These are phyloP conservation scores for Amblyopsis hoosieri DNA, from an alignment of 2,797 vertebrate genomes.

Conservation along the genomic window DNA sequence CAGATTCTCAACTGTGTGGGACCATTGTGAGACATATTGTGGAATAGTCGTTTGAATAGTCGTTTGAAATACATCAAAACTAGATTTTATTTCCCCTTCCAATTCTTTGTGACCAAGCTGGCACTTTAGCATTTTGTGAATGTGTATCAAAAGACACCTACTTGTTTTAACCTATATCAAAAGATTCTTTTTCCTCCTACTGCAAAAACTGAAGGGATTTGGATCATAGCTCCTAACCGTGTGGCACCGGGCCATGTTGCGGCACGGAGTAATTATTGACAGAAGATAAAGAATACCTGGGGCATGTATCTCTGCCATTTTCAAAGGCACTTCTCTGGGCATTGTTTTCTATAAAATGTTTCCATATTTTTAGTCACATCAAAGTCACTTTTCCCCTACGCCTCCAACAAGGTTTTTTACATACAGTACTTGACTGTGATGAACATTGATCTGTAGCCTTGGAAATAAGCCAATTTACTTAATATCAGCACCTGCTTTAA, in stretches of 20 bases:
- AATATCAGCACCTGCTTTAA: constrained; percentile 32
- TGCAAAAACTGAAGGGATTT: constrained; percentile 31
- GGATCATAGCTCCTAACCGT: constrained; percentile 48
- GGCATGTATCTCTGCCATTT: constrained; percentile 17
- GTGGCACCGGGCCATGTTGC: constrained; percentile 34
- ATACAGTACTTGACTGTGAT: constrained; percentile 16
- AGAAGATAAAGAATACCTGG: constrained; percentile 42
- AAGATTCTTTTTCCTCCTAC: constrained; percentile 32
- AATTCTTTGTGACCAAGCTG: constrained; percentile 52
- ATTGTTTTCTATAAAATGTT: constrained; percentile 34
- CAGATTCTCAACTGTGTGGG: constrained; percentile 23
- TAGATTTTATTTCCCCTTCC: constrained; percentile 28
- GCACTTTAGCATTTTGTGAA: constrained; percentile 28
- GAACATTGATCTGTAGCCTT: constrained; percentile 30
- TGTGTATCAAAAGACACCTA: constrained; percentile 24
- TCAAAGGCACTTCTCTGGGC: constrained; percentile 19
- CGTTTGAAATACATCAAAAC: constrained; percentile 55
- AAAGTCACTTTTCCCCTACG: constrained; percentile 37
- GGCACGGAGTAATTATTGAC: constrained; percentile 51
- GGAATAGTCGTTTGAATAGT: not conserved
- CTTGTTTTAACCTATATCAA: constrained; percentile 41
- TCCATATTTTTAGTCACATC: constrained; percentile 57
- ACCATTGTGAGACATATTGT: constrained; percentile 28
- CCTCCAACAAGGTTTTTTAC: constrained; percentile 1
- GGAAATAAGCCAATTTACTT: constrained; percentile 40